Base-by-base conservation (phyloP, 2,888 invertebrate species). In the Eristalis arbustorum region DNA sequence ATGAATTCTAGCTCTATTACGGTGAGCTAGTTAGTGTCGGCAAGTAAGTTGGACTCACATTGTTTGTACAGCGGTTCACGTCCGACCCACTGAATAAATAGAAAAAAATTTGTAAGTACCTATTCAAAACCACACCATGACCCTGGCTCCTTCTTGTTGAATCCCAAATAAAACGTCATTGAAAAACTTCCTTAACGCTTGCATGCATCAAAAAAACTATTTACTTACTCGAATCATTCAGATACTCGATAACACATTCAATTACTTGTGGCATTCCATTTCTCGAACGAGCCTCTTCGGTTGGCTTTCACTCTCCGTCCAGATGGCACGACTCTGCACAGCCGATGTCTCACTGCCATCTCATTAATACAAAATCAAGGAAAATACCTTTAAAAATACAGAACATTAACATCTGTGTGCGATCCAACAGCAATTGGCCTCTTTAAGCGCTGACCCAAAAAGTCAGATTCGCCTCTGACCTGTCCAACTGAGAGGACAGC, bases 361-460 rank as follows among this genome's bases (percentile, higher is more conserved):
- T 68, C 73, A 78, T 83, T 78, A 83, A 83, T 83, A 73, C 42
- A 64, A 77, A 77, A 77, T 73, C 72, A 73, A 83, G 63, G 73
- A 42, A 73, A 83, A 83, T 62, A 73, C 57, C 10, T 56, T 11
- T 40, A 18, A 31, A 62, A 31, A 31, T 1, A 31, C 61, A 64
- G 40, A 76, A 76, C 28, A 77, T 34, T 56, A 82, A 64, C 66
- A 76, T 66, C 71, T 18, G 42, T 18, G 42, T 22, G 28, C 34
- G 66, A 49, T 61, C 61, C 68, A n/a, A 68, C 56, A 31, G 40
- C 14, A 66, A 61, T 49, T 14, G 13, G n/a, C 31, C 23, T 13
- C 71, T 81, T 85, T 68, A 73, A 61, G 76, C 84, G 63, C 59
- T 85, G 81, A 85, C 84, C 84, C 68, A 73, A 72, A 81, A 73